These are phyloP conservation scores for Phthorimaea operculella DNA, from an alignment of 1,140 invertebrate genomes.

Conservation along the genomic window DNA sequence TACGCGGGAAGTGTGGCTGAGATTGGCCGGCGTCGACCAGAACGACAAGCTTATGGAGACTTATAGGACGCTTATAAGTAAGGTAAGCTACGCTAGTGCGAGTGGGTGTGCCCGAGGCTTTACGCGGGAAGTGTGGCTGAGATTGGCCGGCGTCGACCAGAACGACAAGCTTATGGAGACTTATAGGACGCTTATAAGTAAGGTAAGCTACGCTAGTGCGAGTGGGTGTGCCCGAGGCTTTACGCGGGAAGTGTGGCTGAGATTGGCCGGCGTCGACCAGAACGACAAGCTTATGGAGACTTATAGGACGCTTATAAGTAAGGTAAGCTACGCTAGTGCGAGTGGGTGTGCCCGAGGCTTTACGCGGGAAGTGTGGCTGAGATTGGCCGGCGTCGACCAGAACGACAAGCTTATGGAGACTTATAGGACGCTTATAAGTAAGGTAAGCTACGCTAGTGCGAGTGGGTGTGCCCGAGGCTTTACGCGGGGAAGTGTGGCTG, in stretches of 20 bases:
- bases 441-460: conserved; percentile 81
- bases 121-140: conserved; percentile 97
- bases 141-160: conserved; percentile 87
- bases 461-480: conserved; percentile 93
- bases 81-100: conserved; percentile 81
- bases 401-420: conserved; percentile 90
- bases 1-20: conserved; percentile 97
- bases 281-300: conserved; percentile 90
- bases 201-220: conserved; percentile 81
- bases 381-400: conserved; percentile 87
- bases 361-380: conserved; percentile 97
- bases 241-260: conserved; percentile 97
- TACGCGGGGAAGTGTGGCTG: conserved; percentile 98
- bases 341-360: conserved; percentile 93
- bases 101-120: conserved; percentile 93
- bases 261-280: conserved; percentile 87
- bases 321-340: conserved; percentile 81
- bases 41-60: conserved; percentile 90
- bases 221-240: conserved; percentile 93
- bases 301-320: conserved; percentile 91
- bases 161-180: conserved; percentile 90
- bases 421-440: conserved; percentile 91
- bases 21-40: conserved; percentile 87
- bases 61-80: conserved; percentile 91
- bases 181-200: conserved; percentile 91